phyloP scores from a whole-genome alignment of 2,113 vertebrate species.

The Notiomystis cincta region DNA sequence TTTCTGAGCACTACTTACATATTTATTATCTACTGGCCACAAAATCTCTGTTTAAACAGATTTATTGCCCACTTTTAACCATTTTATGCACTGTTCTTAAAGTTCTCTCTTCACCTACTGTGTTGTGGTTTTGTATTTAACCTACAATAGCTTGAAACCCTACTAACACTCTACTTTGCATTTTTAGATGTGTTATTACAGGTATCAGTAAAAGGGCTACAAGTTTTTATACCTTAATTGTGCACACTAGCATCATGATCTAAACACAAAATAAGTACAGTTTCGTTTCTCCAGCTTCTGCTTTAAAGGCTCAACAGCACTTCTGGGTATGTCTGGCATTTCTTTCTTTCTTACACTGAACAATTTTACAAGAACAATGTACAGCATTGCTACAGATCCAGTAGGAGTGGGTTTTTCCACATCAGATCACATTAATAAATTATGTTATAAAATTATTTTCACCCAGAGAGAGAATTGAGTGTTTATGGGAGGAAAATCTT shows the following conservation, averaged over 20 bases:
- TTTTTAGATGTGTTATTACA: background rate
- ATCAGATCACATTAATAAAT: background rate
- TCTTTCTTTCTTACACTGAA: background rate
- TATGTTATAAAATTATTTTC: background rate
- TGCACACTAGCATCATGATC: background rate
- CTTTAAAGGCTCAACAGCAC: background rate
- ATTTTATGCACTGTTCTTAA: background rate
- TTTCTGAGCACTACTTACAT: background rate
- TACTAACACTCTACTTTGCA: background rate
- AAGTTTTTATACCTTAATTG: background rate
- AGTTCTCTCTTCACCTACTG: background rate
- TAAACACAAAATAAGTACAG: background rate
- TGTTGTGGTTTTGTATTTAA: background rate
- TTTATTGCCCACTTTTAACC: background rate
- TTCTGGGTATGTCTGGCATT: background rate
- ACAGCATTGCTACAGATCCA: background rate
- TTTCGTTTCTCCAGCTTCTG: background rate
- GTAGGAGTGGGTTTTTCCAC: background rate
- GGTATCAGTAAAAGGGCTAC: background rate
- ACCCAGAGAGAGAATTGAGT: background rate
- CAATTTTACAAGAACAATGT: background rate
- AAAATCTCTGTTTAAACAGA: background rate
- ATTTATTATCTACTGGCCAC: background rate
- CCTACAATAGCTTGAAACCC: background rate
- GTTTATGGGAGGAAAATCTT: background rate